Conservation (phyloP, 2,888 invertebrate genomes). For the Ellobium chinense region DNA sequence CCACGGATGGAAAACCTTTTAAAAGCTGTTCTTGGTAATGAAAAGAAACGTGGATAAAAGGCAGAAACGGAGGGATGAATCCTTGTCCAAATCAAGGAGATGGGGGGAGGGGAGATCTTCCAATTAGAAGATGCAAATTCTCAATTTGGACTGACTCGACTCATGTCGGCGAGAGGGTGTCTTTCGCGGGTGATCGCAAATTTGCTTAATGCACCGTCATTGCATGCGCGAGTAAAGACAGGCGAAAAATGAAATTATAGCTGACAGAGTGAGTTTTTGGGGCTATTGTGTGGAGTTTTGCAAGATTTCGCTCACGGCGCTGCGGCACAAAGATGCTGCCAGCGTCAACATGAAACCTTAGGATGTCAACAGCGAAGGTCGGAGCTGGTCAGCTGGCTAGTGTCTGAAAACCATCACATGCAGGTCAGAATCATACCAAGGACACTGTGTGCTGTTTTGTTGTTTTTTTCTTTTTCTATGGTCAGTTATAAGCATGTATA, state of each 20-base stretch:
- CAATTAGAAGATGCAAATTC: constrained; percentile 45
- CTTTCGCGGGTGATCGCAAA: constrained; percentile 9
- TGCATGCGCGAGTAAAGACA: constrained; percentile 7
- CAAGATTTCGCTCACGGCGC: neutral
- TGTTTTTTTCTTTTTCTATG: no score
- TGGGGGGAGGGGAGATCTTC: neutral
- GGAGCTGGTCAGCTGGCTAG: no score
- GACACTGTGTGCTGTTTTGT: no score
- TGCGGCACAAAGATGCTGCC: neutral
- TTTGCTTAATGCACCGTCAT: constrained; percentile 27
- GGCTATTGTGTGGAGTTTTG: neutral
- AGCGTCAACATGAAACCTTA: no score
- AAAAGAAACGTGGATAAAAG: neutral
- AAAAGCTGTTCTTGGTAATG: constrained; percentile 5
- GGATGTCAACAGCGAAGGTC: no score
- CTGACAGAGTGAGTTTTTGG: neutral
- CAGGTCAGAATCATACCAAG: no score
- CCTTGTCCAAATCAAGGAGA: neutral
- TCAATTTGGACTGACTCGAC: constrained; percentile 28
- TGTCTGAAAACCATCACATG: no score
- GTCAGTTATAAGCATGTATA: no score
- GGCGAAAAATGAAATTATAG: neutral
- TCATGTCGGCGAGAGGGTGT: neutral
- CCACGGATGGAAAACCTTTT: constrained; percentile 8
- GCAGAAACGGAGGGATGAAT: neutral